phyloP scores from a whole-genome alignment of 1,140 invertebrate species.

The Whitmania pigra region DNA sequence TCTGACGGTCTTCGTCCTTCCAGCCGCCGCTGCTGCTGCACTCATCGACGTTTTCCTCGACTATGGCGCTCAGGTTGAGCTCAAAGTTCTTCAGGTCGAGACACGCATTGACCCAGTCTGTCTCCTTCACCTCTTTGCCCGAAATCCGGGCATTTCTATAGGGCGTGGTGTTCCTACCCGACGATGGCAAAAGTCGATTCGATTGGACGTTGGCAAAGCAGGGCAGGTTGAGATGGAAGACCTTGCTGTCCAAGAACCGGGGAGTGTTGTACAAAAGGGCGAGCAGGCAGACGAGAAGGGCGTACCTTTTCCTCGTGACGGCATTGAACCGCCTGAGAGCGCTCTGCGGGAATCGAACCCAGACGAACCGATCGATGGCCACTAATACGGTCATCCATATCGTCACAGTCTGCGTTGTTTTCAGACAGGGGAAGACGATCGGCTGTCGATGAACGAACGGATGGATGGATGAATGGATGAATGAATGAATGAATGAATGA shows the following conservation, averaged over 20 bases:
- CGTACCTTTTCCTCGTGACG: background rate
- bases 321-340: slow-evolving; percentile 8
- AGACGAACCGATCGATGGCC: slow-evolving; percentile 19
- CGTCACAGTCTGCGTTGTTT: slow-evolving; percentile 21
- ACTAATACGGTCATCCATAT: slow-evolving; percentile 24
- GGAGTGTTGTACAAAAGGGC: slow-evolving; percentile 18
- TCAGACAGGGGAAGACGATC: slow-evolving; percentile 17
- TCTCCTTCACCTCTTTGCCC: too few relatives aligned
- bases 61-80: too few relatives aligned
- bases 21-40: background rate
- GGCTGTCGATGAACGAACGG: slow-evolving; percentile 14
- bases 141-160: too few relatives aligned
- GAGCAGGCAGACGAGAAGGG: slow-evolving; percentile 1
- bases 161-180: too few relatives aligned
- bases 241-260: slow-evolving; percentile 21
- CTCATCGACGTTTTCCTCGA: background rate
- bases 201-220: too few relatives aligned
- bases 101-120: too few relatives aligned
- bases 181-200: too few relatives aligned
- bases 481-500: too few relatives aligned
- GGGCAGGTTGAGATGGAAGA: background rate
- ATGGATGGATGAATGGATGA: background rate
- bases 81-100: too few relatives aligned
- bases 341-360: slow-evolving; percentile 14
- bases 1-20: background rate